These are phyloP conservation scores for Polyommatus icarus DNA, from an alignment of 2,888 invertebrate species.

Conservation along the genomic window DNA sequence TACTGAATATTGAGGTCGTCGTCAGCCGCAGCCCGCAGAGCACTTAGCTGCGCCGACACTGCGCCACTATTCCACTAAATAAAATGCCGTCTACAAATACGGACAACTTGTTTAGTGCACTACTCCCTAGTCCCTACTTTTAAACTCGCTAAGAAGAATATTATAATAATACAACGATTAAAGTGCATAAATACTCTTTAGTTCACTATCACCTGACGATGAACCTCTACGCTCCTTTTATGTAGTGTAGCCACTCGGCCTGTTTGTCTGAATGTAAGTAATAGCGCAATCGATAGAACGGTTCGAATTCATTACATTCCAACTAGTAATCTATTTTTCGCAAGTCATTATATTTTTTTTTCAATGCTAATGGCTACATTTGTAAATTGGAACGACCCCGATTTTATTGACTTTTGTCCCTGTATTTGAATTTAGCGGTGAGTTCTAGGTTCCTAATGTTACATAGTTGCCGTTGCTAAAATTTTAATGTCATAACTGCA, in stretches of 20 bases:
- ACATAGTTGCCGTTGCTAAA: background rate
- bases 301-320: background rate
- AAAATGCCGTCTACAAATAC: background rate
- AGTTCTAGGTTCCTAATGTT: background rate
- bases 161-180: background rate
- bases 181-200: too few species aligned
- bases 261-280: background rate
- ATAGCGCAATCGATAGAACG: background rate
- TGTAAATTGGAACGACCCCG: background rate
- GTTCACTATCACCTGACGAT: background rate
- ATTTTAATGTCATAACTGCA: background rate
- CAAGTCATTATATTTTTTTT: background rate
- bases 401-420: background rate
- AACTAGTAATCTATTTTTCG: background rate
- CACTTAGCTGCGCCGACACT: slow-evolving; percentile 9
- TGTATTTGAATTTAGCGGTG: background rate
- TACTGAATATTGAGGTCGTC: background rate
- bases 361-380: slow-evolving; percentile 8
- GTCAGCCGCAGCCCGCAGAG: background rate
- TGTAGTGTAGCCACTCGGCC: background rate
- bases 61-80: background rate
- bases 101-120: background rate
- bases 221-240: background rate
- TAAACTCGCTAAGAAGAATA: background rate
- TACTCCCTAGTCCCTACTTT: background rate